Percentiles rank a stretch among this genome's conserved stretches.
Evolutionary conservation across 2,888 invertebrate genomes (phyloP).

Genomic region (Penaeus monodon): DNA sequence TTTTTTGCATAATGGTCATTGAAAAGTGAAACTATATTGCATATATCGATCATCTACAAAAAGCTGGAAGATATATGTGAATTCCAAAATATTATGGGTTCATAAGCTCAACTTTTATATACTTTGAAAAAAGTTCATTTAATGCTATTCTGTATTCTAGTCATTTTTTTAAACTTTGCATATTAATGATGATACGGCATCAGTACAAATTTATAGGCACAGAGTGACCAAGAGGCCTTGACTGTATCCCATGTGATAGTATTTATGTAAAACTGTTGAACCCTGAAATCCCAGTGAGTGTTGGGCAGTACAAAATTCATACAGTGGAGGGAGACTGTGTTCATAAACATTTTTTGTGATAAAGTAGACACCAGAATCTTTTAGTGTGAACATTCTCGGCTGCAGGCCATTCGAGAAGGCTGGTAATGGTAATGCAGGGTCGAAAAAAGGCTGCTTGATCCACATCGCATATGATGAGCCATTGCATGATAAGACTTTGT

Average conservation of each 20-base stretch:
- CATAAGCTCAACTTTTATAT: no score
- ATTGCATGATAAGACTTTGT: conserved; percentile 26
- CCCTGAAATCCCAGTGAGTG: conserved; percentile 13
- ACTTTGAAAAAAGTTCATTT: no score
- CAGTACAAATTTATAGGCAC: conserved; percentile 16
- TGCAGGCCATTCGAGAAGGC: conserved; percentile 33
- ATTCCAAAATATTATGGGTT: no score
- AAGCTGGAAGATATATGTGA: no score
- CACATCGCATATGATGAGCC: not conserved
- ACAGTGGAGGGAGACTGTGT: conserved; percentile 12
- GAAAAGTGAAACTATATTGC: no score
- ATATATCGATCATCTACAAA: no score
- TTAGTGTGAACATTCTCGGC: conserved; percentile 32
- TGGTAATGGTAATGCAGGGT: not conserved
- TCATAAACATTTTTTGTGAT: conserved; percentile 45
- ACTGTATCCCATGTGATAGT: conserved; percentile 8
- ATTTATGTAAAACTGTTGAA: conserved; percentile 4
- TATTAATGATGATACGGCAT: no score
- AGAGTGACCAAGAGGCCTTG: not conserved
- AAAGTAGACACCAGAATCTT: conserved; percentile 26
- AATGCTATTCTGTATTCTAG: no score
- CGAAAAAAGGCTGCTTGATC: not conserved
- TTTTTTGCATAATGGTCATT: no score
- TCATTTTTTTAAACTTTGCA: no score
- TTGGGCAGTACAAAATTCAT: conserved; percentile 39